These are phyloP conservation scores for Bruchidius siliquastri DNA, from an alignment of 2,888 invertebrate species.

Conservation along the genomic window DNA sequence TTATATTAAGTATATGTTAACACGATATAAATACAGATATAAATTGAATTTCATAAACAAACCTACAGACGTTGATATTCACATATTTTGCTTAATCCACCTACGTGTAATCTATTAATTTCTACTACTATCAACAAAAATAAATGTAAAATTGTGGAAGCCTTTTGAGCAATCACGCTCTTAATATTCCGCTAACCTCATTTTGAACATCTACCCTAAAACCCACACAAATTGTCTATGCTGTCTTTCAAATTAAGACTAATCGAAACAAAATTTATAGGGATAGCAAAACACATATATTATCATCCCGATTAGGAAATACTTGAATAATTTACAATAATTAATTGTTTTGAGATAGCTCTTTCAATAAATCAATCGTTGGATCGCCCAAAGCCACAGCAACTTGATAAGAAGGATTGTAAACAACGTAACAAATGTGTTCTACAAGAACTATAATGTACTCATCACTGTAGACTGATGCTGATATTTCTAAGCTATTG, in stretches of 20 bases:
- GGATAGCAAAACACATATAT: not conserved
- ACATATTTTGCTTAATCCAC: no score
- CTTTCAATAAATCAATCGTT: not conserved
- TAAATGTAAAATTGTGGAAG: no score
- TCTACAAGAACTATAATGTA: not conserved
- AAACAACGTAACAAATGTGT: not conserved
- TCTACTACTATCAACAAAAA: no score
- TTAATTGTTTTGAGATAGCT: not conserved
- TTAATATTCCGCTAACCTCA: no score
- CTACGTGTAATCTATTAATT: no score
- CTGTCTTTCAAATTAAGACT: no score
- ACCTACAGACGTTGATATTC: no score
- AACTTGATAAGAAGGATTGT: not conserved
- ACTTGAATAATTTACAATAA: not conserved
- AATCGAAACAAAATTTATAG: no score
- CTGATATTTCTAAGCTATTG: not conserved
- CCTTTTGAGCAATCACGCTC: no score
- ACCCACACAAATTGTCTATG: no score
- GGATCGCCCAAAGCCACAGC: not conserved
- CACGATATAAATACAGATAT: not conserved
- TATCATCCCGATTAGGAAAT: not conserved
- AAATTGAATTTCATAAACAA: not conserved
- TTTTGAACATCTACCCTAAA: no score
- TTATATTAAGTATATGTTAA: constrained; percentile 2
- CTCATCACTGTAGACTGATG: not conserved